Evolutionary conservation across 2,113 vertebrate genomes (phyloP).

Genomic region (Apteryx mantelli): DNA sequence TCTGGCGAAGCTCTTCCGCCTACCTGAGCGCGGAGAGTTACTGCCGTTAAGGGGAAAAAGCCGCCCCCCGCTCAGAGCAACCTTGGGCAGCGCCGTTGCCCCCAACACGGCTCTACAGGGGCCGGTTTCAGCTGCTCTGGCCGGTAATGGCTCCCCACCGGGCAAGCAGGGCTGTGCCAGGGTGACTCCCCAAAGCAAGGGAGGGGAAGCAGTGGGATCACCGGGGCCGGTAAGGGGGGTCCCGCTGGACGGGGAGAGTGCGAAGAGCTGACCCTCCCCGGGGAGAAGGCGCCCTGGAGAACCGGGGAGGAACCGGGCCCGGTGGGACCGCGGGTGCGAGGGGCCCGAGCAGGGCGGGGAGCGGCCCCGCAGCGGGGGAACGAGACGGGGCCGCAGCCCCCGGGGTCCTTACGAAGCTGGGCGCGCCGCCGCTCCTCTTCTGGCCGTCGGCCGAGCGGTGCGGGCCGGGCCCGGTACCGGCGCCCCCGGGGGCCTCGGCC

Average conservation of each 20-base stretch:
- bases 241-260: too few relatives aligned
- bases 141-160: too few relatives aligned
- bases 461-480: constrained; percentile 17
- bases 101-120: too few relatives aligned
- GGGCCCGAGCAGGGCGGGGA: neutral
- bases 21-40: too few relatives aligned
- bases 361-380: neutral
- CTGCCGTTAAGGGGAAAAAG: too few relatives aligned
- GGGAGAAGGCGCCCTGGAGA: neutral
- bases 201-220: neutral
- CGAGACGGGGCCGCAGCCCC: neutral
- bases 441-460: constrained; percentile 24
- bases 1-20: too few relatives aligned
- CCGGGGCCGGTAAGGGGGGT: neutral
- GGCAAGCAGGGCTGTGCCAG: too few relatives aligned
- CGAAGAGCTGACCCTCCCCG: too few relatives aligned
- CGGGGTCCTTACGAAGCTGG: constrained; percentile 78
- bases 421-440: constrained; percentile 73
- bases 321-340: neutral
- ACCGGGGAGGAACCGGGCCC: neutral
- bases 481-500: too few relatives aligned
- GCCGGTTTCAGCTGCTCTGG: too few relatives aligned
- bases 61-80: too few relatives aligned
- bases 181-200: neutral
- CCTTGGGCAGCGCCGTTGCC: neutral